These are phyloP conservation scores for Apis florea DNA, from an alignment of 1,140 invertebrate genomes.

Conservation along the genomic window DNA sequence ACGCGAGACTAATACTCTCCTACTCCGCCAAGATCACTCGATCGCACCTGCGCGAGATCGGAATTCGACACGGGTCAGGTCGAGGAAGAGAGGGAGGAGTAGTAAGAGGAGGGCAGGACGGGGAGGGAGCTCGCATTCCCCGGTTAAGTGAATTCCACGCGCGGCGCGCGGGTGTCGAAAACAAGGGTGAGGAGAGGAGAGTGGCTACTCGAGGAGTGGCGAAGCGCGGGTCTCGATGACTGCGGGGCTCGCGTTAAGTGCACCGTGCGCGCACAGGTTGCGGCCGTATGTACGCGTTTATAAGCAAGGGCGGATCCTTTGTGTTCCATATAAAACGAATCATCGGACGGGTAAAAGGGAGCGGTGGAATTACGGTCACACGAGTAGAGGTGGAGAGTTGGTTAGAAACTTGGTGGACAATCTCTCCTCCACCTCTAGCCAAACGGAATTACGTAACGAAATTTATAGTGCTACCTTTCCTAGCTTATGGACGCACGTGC, in stretches of 20 bases:
- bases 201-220: no score
- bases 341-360: conserved; percentile 39
- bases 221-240: background rate
- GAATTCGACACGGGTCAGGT: conserved; percentile 52
- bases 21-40: conserved; percentile 46
- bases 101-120: conserved; percentile 58
- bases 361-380: conserved; percentile 42
- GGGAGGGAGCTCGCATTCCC: conserved; percentile 69
- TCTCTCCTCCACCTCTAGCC: background rate
- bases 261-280: conserved; percentile 35
- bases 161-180: conserved; percentile 30
- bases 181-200: background rate
- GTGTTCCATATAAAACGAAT: conserved; percentile 54
- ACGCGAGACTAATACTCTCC: conserved; percentile 13
- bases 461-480: conserved; percentile 30
- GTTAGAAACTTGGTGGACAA: conserved; percentile 16
- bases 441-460: conserved; percentile 39
- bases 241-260: conserved; percentile 36
- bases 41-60: conserved; percentile 61
- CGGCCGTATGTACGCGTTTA: conserved; percentile 38
- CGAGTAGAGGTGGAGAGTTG: conserved; percentile 1
- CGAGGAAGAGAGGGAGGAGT: conserved; percentile 53
- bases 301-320: conserved; percentile 42
- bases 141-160: conserved; percentile 75
- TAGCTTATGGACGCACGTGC: background rate